Base-by-base conservation (phyloP, 2,888 invertebrate species). In the Drosophila suboccidentalis region DNA sequence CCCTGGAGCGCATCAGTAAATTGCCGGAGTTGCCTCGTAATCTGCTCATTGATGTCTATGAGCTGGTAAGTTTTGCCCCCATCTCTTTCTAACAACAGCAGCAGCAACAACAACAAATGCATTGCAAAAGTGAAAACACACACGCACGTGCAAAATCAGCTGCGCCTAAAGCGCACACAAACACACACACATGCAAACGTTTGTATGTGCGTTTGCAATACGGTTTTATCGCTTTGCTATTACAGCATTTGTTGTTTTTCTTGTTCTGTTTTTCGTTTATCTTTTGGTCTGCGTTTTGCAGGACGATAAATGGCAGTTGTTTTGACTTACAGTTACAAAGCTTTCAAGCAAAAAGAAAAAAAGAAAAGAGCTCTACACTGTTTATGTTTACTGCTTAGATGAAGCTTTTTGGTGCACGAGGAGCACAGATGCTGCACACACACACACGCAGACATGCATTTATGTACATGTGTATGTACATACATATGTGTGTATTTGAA, bases 41-140 rank as follows among this genome's bases (percentile, higher is more conserved):
- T 67, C 82, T 93, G 38, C 90, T 92, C 43, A 90, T 91, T 58
- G 93, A 93, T 87, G 91, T 93, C 63, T 93, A 92, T 74, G 88
- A 90, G 59, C 82, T 89, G 90, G 93, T 93, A 83, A 91, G 91
- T 17, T 17, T 26, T 26, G 4, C 13, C n/a, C 26, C 26, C 26
- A 26, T 34, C 39, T 17, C 49, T 15, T 15, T 17, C 39, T 9
- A 29, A 29, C 22, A 44, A 13, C 2, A 44, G 11, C 4, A 49
- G 13, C 5, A 29, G 29, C 15, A 44, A 13, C 2, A 44, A 11
- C 4, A 49, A 38, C 6, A 38, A 39, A 34, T 8, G 17, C 34
- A 34, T 17, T 65, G 17, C 26, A 71, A 59, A 73, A 63, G 75
- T 75, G 54, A 75, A 75, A 64, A 67, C 53, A 57, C 46, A 15